phyloP scores from a whole-genome alignment of 1,140 invertebrate genomes.

The Matsumurasca onukii region DNA sequence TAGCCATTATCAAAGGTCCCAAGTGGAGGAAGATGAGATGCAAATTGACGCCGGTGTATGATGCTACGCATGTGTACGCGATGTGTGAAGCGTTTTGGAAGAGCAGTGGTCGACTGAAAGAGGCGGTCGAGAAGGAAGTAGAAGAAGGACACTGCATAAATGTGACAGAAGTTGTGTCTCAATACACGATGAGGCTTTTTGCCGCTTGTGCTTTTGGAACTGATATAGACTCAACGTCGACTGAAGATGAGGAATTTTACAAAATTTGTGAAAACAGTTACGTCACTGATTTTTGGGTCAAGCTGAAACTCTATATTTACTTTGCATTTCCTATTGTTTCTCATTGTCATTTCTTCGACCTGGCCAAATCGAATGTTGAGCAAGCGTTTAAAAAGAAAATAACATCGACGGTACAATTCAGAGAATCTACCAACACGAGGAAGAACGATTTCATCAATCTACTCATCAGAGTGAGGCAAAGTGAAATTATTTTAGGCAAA shows the following conservation, averaged over 20 bases:
- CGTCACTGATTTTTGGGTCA: background rate
- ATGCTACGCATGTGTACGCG: background rate
- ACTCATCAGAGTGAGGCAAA: slow-evolving; percentile 23
- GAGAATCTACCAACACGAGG: background rate
- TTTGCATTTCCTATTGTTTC: background rate
- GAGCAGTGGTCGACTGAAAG: background rate
- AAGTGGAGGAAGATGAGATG: slow-evolving; percentile 5
- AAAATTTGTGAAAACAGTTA: slow-evolving; percentile 34
- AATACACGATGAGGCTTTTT: slow-evolving; percentile 45
- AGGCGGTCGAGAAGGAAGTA: background rate
- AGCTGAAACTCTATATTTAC: background rate
- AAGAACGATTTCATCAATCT: slow-evolving; percentile 20
- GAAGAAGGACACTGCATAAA: background rate
- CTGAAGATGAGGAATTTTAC: slow-evolving; percentile 53
- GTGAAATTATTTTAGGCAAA: background rate
- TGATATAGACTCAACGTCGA: no score
- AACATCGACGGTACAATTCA: background rate
- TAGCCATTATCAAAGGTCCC: background rate
- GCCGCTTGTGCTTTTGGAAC: slow-evolving; percentile 47
- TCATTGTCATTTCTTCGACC: background rate
- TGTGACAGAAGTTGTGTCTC: slow-evolving; percentile 42
- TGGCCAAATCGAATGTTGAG: background rate
- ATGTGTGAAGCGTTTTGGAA: background rate
- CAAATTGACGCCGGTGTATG: slow-evolving; percentile 10
- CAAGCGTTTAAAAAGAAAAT: background rate